phyloP scores from a whole-genome alignment of 2,888 invertebrate species.

The Megaustenia siamemsis region DNA sequence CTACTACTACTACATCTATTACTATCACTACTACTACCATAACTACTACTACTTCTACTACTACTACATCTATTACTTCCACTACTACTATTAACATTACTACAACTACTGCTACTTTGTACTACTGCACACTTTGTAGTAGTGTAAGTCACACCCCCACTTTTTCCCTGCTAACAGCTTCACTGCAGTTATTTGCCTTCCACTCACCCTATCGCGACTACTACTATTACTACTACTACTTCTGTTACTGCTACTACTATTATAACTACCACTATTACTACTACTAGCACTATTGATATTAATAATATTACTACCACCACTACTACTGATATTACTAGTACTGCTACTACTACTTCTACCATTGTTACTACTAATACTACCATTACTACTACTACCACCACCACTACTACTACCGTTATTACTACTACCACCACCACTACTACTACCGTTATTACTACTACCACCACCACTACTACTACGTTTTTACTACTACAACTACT shows the following conservation, averaged over 20 bases:
- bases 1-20: not conserved
- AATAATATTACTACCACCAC: not conserved
- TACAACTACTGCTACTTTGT: not conserved
- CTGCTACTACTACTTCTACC: not conserved
- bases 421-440: constrained; percentile 5
- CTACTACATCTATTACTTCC: not conserved
- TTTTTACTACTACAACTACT: not conserved
- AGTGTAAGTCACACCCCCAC: not conserved
- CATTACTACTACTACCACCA: not conserved
- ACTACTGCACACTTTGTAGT: not conserved
- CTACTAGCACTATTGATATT: not conserved
- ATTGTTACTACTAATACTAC: not conserved
- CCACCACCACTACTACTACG: no score
- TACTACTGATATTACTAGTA: not conserved
- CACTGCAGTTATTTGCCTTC: not conserved
- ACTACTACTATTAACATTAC: not conserved
- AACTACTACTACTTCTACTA: constrained; percentile 1
- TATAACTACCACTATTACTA: not conserved
- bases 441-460: not conserved
- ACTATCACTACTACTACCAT: not conserved
- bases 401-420: not conserved
- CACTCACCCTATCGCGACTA: not conserved
- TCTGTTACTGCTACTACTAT: not conserved
- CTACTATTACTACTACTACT: constrained; percentile 4
- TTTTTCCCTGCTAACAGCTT: no score